Base-by-base conservation (phyloP, 2,113 vertebrate species). In the Rostratula benghalensis region DNA sequence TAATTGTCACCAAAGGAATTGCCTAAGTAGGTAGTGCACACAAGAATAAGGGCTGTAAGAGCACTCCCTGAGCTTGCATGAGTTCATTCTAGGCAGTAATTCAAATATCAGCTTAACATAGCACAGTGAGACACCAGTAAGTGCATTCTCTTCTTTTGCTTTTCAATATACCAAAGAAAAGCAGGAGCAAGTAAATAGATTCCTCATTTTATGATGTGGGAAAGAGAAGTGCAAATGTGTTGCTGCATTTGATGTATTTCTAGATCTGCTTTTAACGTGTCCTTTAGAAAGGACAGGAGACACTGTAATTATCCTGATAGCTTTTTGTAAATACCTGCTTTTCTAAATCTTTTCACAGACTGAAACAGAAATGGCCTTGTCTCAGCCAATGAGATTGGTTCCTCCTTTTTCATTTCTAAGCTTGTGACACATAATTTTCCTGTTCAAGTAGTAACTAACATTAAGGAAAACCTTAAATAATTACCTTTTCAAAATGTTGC, bases 241-340 rank as follows among this genome's bases (percentile, higher is more conserved):
- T 82, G 10, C 48, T 84, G 43, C 33, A 37, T 69, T 88, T 51
- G 4, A 10, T 57, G 10, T 46, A 54, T 80, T n/a, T 79, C 30
- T 54, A 48, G 51, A 31, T 57, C 28, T 2, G 14, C 82, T 63
- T 89, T 91, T 80, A 80, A 37, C 8, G 53, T 69, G 67, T 83
- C 7, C 7, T 94, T 79, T 53, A 23, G 74, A 91, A 88, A 71
- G 20, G 89, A 30, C 23, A 54, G 43, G 11, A 51, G 39, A 51
- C 6, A 13, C 10, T 53, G 13, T 67, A 71, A 80, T 86, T 83
- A 75, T 24, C 31, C 46, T 48, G 43, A 93, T 83, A 83, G 46
- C 46, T 92, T 92, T 89, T 57, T 80, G 31, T 56, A 73, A 93
- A 87, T 86, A 91, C 28, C 41, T 93, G 67, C 31, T 94, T 93